Evolutionary conservation across 37 sponge, comb jelly and placozoan species (phyloP), one percentile per base, ranked within the genome.

Genomic region (Halisarca cf. caerulea): DNA sequence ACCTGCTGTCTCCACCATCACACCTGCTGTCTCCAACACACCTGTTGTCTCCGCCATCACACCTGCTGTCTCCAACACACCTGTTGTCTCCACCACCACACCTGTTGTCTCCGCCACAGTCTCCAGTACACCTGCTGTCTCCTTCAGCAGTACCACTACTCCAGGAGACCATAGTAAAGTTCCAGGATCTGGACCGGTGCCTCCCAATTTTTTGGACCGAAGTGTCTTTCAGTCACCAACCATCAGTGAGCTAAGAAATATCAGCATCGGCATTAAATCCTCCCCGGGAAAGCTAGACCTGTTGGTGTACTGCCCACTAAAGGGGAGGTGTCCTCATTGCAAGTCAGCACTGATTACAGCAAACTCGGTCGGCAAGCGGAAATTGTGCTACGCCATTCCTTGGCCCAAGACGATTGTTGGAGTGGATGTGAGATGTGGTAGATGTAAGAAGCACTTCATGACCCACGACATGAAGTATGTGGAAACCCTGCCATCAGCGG

Each of bases 281-380:
- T 23, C 23, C 28, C 66, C 66, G 25, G 66, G 66, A 18, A 64
- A 64, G 66, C 66, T 64, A 27, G 66, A 23, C 23, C 25, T 64
- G 66, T 27, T 64, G 25, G 66, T 64, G 8, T 64, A 64, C 23
- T 64, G 66, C 25, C 66, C 66, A 24, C 28, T 64, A 27, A 58
- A 47, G 61, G 84, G 75, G 8, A 84, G 84, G 35, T 84, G 84
- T 71, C 73, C 69, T 14, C 72, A 84, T 60, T 84, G 84, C 84
- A 84, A 72, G 40, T 84, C 84, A 5, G 40, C 84, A 55, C 84
- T 84, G 4, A 72, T 84, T 41, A 54, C 41, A 73, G 74, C 84
- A 17, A 74, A 85, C 84, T 84, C 84, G 33, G 74, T 71, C 61
- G 84, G 84, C 58, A 84, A 83, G 66, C 47, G 70, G 53, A 83